Base-by-base conservation (phyloP, 23 tunicate species). In the Halocynthia roretzi region DNA sequence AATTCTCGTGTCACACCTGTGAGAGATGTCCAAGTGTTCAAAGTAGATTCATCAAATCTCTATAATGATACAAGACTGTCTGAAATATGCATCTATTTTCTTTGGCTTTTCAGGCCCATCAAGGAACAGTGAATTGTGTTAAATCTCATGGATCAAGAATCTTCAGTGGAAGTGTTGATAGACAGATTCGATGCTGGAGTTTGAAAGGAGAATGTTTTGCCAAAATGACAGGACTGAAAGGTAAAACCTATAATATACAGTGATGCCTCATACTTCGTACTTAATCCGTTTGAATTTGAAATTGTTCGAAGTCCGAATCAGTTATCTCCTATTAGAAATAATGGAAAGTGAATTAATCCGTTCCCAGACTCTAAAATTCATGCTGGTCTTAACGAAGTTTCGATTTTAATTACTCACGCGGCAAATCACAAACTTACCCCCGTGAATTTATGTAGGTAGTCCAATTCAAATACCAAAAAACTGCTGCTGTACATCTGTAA, bases 131-230 rank as follows among this genome's bases (percentile, higher is more conserved):
- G 50, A 81, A 61, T 44, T 56, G 77, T 44, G 77, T 91, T 0
- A 40, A 79, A 65, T 63, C 61, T 61, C 90, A 91, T 5, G 97
- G 97, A 18, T 50, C 55, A 12, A 61, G 90, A 64, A 82, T 91
- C 6, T 66, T 91, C 66, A 85, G 86, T 55, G 97, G 90, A 49
- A 84, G 90, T 12, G 20, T 82, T 58, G 97, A 85, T 64, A 49
- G 87, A 58, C 61, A 70, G 8, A 85, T 91, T 58, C 68, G 90
- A 31, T 67, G 85, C 15, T 91, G 90, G 90, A 50, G 81, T 19
- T 14, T 31, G n/a, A 49, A 55, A 7, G 97, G 97, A 56, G 87
- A 85, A 63, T 74, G 87, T 54, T 85, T 75, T 77, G 81, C 83
- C 11, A 85, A 87, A 22, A 64, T 91, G 71, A 78, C 68, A 11